Evolutionary conservation across 2,797 vertebrate species (phyloP), one percentile per base, ranked within the genome.

Genomic region (Botia kubotai): DNA sequence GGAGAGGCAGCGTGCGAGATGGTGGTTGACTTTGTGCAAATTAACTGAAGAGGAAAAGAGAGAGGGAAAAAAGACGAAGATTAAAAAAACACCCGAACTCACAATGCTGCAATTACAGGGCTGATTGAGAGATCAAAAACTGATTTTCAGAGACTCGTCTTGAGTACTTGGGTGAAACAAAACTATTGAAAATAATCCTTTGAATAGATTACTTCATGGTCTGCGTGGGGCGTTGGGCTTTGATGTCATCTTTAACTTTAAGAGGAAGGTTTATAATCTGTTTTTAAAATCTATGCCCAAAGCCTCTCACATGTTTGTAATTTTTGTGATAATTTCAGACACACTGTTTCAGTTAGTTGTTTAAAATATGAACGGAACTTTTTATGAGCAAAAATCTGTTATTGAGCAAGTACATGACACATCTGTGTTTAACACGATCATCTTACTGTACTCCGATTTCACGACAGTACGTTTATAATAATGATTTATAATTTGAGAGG

Each of bases 21-120:
- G 23, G 62, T 48, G 82, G 36, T 60, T 79, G 77, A 82, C 86
- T 84, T 62, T 14, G 88, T 89, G 88, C 89, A 89, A 89, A 92
- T 91, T 86, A 89, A 85, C 21, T 72, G 82, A 80, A 87, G 43
- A 43, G 67, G 65, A 76, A 77, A 66, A 71, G 81, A 81, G 36
- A 85, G 68, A 73, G 17, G n/a, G 79, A 43, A 19, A 74, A 58
- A 46, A 83, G 72, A 48, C 53, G 50, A 39, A 60, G 58, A 62
- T 60, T 53, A 29, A 63, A 84, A 84, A 77, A 48, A 75, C 29
- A 5, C 39, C 55, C 68, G 46, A 83, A 86, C 75, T 68, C 52
- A 75, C 55, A 46, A 50, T 77, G 62, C 68, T 43, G 69, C 62
- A 82, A 78, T 86, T 70, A 83, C 55, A 70, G 10, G 43, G 65